A percentile compares a stretch with the other conserved stretches of the same genome.
These are phyloP conservation scores for Scolopax bukidnonensis DNA, from an alignment of 2,797 vertebrate genomes.

Conservation along the genomic window DNA sequence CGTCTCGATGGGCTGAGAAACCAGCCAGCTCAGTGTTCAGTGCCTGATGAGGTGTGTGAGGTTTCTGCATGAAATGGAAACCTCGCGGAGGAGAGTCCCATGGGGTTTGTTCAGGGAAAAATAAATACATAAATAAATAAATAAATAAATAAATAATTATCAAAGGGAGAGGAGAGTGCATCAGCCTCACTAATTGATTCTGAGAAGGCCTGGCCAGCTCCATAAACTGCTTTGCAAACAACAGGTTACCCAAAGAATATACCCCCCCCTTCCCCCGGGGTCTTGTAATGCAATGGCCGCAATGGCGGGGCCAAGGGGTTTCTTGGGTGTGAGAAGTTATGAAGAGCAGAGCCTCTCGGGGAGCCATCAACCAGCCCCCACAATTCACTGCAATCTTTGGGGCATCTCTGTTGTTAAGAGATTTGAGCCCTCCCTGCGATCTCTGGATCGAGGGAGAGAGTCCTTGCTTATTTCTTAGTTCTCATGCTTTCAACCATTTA, in stretches of 20 bases:
- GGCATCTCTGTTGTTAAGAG: not conserved
- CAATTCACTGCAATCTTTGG: not conserved
- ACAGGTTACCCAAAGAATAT: not conserved
- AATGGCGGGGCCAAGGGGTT: not conserved
- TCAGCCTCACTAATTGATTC: slow-evolving; percentile 53
- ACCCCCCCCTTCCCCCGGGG: not conserved
- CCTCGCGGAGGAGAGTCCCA: not conserved
- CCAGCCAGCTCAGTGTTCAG: slow-evolving; percentile 30
- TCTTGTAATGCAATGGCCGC: not conserved
- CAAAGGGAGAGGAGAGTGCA: slow-evolving; percentile 16
- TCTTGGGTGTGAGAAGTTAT: not conserved
- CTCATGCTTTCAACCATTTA: slow-evolving; percentile 60
- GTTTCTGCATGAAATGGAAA: slow-evolving; percentile 47
- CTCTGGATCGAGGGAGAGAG: not conserved
- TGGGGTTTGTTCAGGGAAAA: not conserved
- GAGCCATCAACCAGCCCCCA: not conserved
- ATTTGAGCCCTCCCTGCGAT: slow-evolving; percentile 36
- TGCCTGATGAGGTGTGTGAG: slow-evolving; percentile 45
- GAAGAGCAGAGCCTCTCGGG: not conserved
- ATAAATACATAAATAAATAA: too few relatives aligned
- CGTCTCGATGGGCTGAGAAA: slow-evolving; percentile 23
- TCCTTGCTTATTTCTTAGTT: slow-evolving; percentile 33
- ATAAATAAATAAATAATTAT: not conserved
- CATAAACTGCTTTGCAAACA: not conserved
- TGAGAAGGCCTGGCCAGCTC: slow-evolving; percentile 29